Conservation (phyloP, 1,140 invertebrate species). For the Drosophila bocqueti region DNA sequence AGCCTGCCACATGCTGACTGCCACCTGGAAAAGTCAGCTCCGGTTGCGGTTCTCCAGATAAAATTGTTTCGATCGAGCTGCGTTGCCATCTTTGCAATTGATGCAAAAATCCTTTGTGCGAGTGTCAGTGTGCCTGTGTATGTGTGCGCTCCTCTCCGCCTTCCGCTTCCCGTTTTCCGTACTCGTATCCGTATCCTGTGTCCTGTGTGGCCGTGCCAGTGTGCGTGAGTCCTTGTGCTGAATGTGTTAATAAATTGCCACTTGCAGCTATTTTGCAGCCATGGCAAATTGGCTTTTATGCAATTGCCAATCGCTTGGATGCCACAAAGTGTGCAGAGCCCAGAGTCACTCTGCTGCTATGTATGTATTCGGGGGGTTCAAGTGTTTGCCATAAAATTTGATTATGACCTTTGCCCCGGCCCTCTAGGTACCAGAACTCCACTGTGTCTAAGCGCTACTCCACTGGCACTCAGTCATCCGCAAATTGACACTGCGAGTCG, state of each 20-base stretch:
- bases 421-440: neutral
- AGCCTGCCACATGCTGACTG: slow-evolving; percentile 14
- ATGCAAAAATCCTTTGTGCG: slow-evolving; percentile 71
- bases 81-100: slow-evolving; percentile 55
- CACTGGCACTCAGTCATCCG: slow-evolving; percentile 23
- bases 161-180: slow-evolving; percentile 7
- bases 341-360: slow-evolving; percentile 5
- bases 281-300: slow-evolving; percentile 77
- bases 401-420: slow-evolving; percentile 51
- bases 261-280: slow-evolving; percentile 77
- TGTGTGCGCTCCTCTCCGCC: neutral
- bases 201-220: slow-evolving; percentile 10
- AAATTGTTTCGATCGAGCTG: slow-evolving; percentile 53
- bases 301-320: slow-evolving; percentile 57
- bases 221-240: slow-evolving; percentile 35
- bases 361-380: slow-evolving; percentile 20
- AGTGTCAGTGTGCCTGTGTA: slow-evolving; percentile 1
- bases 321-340: slow-evolving; percentile 53
- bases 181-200: neutral
- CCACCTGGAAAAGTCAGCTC: slow-evolving; percentile 14
- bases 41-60: slow-evolving; percentile 21
- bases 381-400: slow-evolving; percentile 75
- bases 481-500: slow-evolving; percentile 35
- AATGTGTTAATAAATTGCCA: slow-evolving; percentile 69
- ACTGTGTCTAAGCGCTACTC: slow-evolving; percentile 6